Evolutionary conservation across 2,888 invertebrate species (phyloP), one percentile per base, ranked within the genome.

Genomic region (Mythimna ferrago): DNA sequence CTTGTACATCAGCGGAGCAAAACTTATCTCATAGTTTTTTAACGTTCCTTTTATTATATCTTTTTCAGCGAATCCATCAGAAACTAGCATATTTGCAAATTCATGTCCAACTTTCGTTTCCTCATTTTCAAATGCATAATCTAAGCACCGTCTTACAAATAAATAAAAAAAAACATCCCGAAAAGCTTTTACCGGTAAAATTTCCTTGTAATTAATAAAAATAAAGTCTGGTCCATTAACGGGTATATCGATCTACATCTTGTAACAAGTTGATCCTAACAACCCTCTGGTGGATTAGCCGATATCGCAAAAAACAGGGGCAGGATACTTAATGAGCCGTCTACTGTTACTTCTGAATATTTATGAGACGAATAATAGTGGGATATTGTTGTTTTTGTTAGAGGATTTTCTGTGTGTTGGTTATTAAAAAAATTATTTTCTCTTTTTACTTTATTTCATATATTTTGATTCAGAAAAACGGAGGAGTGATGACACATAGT

Each of bases 271-370:
- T 91, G 93, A 93, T 94, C 92, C 91, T 89, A 92, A 93, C 94
- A 94, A 92, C 93, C 92, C 95, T 92, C 95, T 81, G 51, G 95
- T 92, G 96, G 84, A 94, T 94, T 92, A 93, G 94, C 95, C 94
- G 95, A 95, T 95, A 95, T 93, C 89, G 93, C 91, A 95, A 96
- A 95, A 95, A 95, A 95, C 94, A 94, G 93, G 94, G 94, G 92
- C 91, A 90, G 89, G 87, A 88, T 86, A 89, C 93, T 93, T 94
- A 96, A 96, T 96, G 96, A 96, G 94, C 90, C 94, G 91, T 94
- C 94, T 95, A 94, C 83, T 89, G 92, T 95, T 92, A 92, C 95
- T 92, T 86, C 86, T 96, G 95, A 95, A 96, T 96, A 96, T 96
- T 96, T 95, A 96, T 96, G 94, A 95, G 93, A 83, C 89, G 88